Evolutionary conservation across 2,888 invertebrate species (phyloP).

Genomic region (Anarsia innoxiella): DNA sequence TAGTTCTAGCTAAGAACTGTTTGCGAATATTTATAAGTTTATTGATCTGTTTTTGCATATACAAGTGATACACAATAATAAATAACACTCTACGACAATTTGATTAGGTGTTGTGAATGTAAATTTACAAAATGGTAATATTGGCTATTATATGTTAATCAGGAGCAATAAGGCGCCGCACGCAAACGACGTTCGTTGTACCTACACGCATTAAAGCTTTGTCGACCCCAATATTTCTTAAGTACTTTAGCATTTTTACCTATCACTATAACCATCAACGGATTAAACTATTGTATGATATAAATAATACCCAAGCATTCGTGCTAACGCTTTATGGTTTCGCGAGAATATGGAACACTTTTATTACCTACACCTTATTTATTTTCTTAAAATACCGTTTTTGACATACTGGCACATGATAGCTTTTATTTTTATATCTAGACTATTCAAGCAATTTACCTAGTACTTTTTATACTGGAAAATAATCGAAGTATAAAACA

Average conservation of each 20-base stretch:
- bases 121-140: conserved; percentile 43
- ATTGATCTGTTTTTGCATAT: neutral
- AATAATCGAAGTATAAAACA: too few relatives aligned
- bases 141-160: conserved; percentile 53
- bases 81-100: conserved; percentile 27
- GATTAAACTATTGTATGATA: too few relatives aligned
- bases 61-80: too few relatives aligned
- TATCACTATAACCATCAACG: neutral
- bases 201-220: conserved; percentile 12
- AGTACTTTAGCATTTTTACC: conserved; percentile 1
- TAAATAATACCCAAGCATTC: too few relatives aligned
- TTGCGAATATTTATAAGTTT: neutral
- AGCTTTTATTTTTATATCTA: too few relatives aligned
- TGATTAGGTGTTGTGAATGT: conserved; percentile 40
- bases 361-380: too few relatives aligned
- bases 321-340: too few relatives aligned
- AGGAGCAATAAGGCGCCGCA: conserved; percentile 40
- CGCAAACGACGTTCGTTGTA: conserved; percentile 25
- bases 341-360: too few relatives aligned
- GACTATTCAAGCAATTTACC: too few relatives aligned
- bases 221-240: conserved; percentile 19
- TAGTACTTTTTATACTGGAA: too few relatives aligned
- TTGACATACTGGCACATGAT: too few relatives aligned
- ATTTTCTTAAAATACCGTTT: too few relatives aligned
- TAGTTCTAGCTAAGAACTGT: neutral